Evolutionary conservation across 1,140 invertebrate genomes (phyloP).

Genomic region (Chymomyza costata): DNA sequence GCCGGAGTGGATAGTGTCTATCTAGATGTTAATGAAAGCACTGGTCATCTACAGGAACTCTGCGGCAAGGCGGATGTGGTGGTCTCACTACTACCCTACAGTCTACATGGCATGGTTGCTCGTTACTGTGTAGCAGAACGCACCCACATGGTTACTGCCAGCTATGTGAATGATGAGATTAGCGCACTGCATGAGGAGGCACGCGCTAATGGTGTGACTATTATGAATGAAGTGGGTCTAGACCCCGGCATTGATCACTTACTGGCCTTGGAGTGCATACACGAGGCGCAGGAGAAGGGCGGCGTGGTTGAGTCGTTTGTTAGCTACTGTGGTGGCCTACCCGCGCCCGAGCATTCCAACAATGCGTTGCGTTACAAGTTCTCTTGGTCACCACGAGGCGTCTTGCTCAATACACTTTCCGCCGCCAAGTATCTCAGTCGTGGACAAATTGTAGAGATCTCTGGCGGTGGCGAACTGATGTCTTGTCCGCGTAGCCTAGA

Average conservation of each 20-base stretch:
- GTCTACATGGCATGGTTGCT: conserved; percentile 90
- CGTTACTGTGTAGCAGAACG: conserved; percentile 89
- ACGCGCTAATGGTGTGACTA: conserved; percentile 88
- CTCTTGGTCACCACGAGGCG: conserved; percentile 95
- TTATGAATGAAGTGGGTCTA: conserved; percentile 95
- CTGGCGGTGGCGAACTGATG: conserved; percentile 91
- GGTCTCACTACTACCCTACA: conserved; percentile 95
- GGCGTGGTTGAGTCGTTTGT: conserved; percentile 94
- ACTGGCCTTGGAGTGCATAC: conserved; percentile 97
- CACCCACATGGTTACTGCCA: conserved; percentile 97
- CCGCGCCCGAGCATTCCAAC: conserved; percentile 95
- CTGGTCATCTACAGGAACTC: conserved; percentile 83
- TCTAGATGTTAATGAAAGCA: conserved; percentile 85
- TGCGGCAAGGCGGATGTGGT: conserved; percentile 86
- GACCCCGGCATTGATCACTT: conserved; percentile 99
- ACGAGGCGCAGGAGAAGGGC: conserved; percentile 87
- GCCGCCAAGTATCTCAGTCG: conserved; percentile 91
- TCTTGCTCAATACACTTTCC: conserved; percentile 91
- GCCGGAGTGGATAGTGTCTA: conserved; percentile 88
- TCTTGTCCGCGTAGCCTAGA: conserved; percentile 85
- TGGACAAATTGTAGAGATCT: conserved; percentile 92
- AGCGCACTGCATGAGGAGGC: conserved; percentile 87
- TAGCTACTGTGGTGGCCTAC: conserved; percentile 97
- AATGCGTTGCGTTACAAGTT: conserved; percentile 98
- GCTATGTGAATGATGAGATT: conserved; percentile 92